phyloP scores from a whole-genome alignment of 2,797 vertebrate species.

The Pipistrellus pipistrellus region DNA sequence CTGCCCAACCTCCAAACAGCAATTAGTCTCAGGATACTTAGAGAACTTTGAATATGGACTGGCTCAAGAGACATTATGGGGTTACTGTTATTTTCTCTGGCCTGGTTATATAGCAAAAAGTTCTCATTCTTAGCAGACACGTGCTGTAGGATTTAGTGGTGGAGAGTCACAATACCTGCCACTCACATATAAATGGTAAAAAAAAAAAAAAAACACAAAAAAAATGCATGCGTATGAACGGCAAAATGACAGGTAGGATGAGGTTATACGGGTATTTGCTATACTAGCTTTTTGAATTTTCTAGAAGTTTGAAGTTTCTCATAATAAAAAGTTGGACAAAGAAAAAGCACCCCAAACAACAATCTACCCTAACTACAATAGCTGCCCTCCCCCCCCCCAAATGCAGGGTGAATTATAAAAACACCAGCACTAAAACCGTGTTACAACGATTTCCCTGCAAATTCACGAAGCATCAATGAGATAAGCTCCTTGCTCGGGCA shows the following conservation, averaged over 20 bases:
- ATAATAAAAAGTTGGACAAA: background rate
- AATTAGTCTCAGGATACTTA: background rate
- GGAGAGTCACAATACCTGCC: background rate
- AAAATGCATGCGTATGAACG: fast-evolving
- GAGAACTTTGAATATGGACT: background rate
- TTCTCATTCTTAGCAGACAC: background rate
- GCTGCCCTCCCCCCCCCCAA: background rate
- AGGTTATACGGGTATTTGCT: background rate
- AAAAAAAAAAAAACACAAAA: background rate
- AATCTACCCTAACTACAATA: background rate
- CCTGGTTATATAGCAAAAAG: background rate
- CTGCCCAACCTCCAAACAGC: too few species aligned
- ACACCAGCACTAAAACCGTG: background rate
- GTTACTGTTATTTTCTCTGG: background rate
- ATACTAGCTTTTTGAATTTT: background rate
- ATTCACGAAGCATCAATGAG: background rate
- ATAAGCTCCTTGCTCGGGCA: background rate
- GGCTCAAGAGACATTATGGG: background rate
- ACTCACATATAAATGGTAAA: background rate
- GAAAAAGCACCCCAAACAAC: background rate
- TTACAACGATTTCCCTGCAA: background rate
- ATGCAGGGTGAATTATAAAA: background rate
- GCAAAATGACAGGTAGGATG: background rate
- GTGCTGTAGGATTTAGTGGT: background rate
- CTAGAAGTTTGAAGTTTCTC: background rate